Evolutionary conservation across 2,888 invertebrate species (phyloP).

Genomic region (Nasonia oneida): DNA sequence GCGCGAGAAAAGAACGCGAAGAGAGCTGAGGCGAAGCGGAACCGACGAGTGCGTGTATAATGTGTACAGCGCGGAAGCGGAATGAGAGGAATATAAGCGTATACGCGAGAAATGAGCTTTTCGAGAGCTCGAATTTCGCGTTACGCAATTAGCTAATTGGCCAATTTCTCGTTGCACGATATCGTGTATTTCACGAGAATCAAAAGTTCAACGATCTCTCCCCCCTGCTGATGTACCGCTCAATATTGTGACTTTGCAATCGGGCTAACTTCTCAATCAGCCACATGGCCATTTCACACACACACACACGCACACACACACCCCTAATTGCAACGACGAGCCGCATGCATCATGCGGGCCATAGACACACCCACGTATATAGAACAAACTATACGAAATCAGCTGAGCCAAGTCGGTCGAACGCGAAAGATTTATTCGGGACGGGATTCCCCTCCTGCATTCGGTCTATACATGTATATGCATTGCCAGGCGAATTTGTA

Average conservation of each 20-base stretch:
- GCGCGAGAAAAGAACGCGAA: slow-evolving; percentile 12
- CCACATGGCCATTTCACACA: neutral
- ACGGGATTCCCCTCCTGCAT: neutral
- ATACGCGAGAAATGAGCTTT: neutral
- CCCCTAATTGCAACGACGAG: slow-evolving; percentile 17
- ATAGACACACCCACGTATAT: neutral
- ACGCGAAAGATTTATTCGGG: neutral
- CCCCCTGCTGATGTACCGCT: neutral
- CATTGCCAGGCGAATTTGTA: neutral
- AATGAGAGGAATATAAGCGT: neutral
- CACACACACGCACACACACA: neutral
- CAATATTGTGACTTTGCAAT: neutral
- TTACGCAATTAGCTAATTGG: slow-evolving; percentile 52
- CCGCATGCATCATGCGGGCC: neutral
- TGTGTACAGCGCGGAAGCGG: neutral
- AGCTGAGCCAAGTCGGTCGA: slow-evolving; percentile 6
- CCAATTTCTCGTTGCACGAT: slow-evolving; percentile 12
- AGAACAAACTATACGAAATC: neutral
- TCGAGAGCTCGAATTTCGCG: neutral
- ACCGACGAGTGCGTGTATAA: slow-evolving; percentile 17
- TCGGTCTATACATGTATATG: neutral
- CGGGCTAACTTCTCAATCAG: neutral
- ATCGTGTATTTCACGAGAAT: neutral
- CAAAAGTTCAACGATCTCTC: neutral
- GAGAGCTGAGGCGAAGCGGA: slow-evolving; percentile 44